These are phyloP conservation scores for Pampusana beccarii DNA, from an alignment of 2,113 vertebrate species.

Conservation along the genomic window DNA sequence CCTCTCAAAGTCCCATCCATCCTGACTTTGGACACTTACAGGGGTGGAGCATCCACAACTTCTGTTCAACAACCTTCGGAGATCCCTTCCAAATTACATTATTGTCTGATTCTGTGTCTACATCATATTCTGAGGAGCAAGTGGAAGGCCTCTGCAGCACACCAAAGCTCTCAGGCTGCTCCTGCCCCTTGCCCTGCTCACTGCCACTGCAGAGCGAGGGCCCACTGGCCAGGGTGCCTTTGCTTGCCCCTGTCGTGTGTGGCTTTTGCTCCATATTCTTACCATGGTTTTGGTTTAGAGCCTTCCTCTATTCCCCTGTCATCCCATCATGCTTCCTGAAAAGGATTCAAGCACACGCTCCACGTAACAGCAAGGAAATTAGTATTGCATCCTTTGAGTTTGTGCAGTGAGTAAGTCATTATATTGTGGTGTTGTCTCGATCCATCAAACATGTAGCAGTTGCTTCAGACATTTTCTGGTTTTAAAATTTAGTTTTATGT, in stretches of 20 bases:
- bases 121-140: not conserved
- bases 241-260: rapidly evolving
- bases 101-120: not conserved
- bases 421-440: not conserved
- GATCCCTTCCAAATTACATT: not conserved
- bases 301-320: not conserved
- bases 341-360: not conserved
- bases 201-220: not conserved
- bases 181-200: not conserved
- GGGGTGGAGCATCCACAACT: not conserved
- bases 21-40: not conserved
- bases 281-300: not conserved
- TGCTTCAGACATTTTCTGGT: not conserved
- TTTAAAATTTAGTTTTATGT: not conserved
- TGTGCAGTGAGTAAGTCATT: not conserved
- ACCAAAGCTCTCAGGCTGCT: not conserved
- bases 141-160: not conserved
- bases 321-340: not conserved
- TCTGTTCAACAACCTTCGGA: not conserved
- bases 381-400: not conserved
- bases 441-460: not conserved
- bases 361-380: not conserved
- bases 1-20: not conserved
- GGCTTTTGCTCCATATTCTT: not conserved
- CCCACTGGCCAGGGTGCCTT: not conserved